Percentiles rank a stretch among this genome's conserved stretches.
Conservation (phyloP, 1,140 invertebrate species). For the Tyrophagus putrescentiae region DNA sequence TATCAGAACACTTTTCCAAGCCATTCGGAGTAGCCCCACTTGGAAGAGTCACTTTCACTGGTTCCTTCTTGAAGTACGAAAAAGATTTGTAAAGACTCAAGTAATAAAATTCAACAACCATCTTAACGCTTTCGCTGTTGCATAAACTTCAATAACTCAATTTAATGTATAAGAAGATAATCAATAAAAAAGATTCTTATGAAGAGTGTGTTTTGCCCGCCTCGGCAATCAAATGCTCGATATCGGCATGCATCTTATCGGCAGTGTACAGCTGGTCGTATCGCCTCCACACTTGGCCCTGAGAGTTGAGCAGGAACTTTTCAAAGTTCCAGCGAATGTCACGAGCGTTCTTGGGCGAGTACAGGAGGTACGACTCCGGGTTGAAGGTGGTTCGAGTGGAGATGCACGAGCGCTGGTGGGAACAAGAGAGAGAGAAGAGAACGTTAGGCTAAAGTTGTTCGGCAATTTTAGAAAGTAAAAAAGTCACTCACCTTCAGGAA, state of each 20-base stretch:
- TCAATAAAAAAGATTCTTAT: no score
- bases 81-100: no score
- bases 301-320: slow-evolving; percentile 40
- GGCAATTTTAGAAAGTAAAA: no score
- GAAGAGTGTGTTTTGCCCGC: background rate
- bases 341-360: slow-evolving; percentile 33
- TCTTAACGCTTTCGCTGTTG: no score
- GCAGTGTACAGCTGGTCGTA: slow-evolving; percentile 35
- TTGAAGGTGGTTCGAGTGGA: slow-evolving; percentile 32
- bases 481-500: no score
- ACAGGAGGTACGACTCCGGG: slow-evolving; percentile 32
- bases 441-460: no score
- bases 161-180: no score
- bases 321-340: slow-evolving; percentile 48
- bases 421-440: no score
- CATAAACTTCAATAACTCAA: no score
- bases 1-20: background rate
- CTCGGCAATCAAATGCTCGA: slow-evolving; percentile 18
- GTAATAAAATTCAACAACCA: no score
- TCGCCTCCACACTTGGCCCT: slow-evolving; percentile 38
- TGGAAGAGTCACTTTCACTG: no score
- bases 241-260: slow-evolving; percentile 23
- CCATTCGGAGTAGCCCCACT: background rate
- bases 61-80: no score
- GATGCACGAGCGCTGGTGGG: slow-evolving; percentile 28